A percentile compares a stretch with the other conserved stretches of the same genome.
These are phyloP conservation scores for Melanostigma gelatinosum DNA, from an alignment of 2,113 vertebrate genomes.

Conservation along the genomic window DNA sequence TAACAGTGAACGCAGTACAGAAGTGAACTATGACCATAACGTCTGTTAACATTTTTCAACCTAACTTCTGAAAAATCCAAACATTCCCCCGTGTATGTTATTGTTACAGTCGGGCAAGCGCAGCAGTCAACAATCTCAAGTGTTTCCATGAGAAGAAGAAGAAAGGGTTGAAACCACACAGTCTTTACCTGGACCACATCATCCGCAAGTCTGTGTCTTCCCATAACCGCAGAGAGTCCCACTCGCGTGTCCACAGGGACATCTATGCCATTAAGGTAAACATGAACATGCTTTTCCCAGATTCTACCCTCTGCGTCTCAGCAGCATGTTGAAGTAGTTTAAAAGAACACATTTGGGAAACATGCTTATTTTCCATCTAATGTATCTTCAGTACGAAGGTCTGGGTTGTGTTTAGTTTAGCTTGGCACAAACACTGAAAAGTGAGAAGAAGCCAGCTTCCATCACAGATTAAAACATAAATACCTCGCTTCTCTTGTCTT, in stretches of 20 bases:
- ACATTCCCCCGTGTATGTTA: not conserved
- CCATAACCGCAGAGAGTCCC: constrained; percentile 90
- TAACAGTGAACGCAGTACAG: not conserved
- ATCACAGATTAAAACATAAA: no score
- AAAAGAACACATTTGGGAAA: not conserved
- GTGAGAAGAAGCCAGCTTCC: no score
- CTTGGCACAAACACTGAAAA: not conserved
- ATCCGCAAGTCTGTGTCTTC: constrained; percentile 92
- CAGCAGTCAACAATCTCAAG: constrained; percentile 95
- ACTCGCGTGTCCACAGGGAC: constrained; percentile 90
- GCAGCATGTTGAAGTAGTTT: not conserved
- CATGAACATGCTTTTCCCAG: not conserved
- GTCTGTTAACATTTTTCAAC: not conserved
- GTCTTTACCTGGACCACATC: constrained; percentile 97
- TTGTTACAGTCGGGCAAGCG: constrained; percentile 91
- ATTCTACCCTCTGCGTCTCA: not conserved
- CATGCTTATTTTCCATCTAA: not conserved
- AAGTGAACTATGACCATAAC: not conserved
- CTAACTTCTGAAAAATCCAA: not conserved
- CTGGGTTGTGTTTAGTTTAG: not conserved
- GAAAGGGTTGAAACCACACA: constrained; percentile 93
- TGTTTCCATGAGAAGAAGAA: constrained; percentile 98
- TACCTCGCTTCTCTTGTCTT: no score
- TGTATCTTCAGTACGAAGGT: not conserved
- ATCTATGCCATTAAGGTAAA: constrained; percentile 95